Evolutionary conservation across 92 coral and sea anemone genomes (phyloP).

Genomic region (Palythoa grandiflora): DNA sequence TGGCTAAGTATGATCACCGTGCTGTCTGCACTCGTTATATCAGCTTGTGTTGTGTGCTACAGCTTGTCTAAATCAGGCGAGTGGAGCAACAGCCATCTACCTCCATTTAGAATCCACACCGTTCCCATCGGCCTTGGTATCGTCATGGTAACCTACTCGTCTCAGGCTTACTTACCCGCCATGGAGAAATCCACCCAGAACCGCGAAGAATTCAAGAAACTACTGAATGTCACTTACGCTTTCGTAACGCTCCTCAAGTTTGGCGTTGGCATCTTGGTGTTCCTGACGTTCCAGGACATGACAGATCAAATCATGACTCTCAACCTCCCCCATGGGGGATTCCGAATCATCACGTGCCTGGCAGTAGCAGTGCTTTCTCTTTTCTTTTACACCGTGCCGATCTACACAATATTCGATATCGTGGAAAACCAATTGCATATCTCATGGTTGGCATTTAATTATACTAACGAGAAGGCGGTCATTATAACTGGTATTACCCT

Average conservation of each 20-base stretch:
- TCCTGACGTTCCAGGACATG: conserved; percentile 59
- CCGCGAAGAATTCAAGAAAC: conserved; percentile 64
- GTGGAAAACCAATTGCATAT: conserved; percentile 67
- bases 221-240: conserved; percentile 64
- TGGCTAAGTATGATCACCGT: conserved; percentile 70
- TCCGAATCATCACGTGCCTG: conserved; percentile 58
- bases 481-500: conserved; percentile 58
- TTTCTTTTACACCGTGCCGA: conserved; percentile 70
- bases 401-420: conserved; percentile 67
- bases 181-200: conserved; percentile 63
- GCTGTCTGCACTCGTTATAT: conserved; percentile 59
- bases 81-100: conserved; percentile 56
- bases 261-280: conserved; percentile 64
- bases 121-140: conserved; percentile 69
- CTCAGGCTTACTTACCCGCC: conserved; percentile 65
- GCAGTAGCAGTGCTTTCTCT: conserved; percentile 62
- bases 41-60: conserved; percentile 56
- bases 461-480: conserved; percentile 58
- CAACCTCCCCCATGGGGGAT: conserved; percentile 62
- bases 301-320: conserved; percentile 67
- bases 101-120: conserved; percentile 67
- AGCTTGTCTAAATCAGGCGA: conserved; percentile 60
- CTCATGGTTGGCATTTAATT: conserved; percentile 71
- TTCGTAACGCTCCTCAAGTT: conserved; percentile 68
- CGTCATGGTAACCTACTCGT: conserved; percentile 72